Conservation (phyloP, 2,888 invertebrate genomes). For the Lumbricus terrestris region DNA sequence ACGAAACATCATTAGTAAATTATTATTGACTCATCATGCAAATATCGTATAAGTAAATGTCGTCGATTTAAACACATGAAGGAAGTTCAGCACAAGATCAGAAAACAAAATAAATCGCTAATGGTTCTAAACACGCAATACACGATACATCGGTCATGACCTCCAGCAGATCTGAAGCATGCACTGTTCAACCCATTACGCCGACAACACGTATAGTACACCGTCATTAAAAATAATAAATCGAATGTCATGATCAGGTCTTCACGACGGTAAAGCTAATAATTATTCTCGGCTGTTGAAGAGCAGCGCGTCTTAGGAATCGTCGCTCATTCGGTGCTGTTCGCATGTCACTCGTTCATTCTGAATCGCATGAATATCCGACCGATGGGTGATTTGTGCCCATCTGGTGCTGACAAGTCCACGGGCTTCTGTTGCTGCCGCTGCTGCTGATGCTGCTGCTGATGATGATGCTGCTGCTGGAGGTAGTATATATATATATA, state of each 20-base stretch:
- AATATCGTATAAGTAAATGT: no score
- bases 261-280: not conserved
- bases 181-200: not conserved
- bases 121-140: not conserved
- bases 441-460: no score
- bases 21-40: no score
- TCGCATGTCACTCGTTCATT: not conserved
- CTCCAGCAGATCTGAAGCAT: not conserved
- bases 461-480: no score
- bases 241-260: no score
- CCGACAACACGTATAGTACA: no score
- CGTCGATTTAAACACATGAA: no score
- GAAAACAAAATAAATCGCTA: no score
- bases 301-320: not conserved
- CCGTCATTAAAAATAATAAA: no score
- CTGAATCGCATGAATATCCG: not conserved
- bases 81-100: no score
- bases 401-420: not conserved
- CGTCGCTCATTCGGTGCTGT: not conserved
- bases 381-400: not conserved
- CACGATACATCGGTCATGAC: not conserved
- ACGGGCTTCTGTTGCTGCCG: not conserved
- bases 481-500: no score
- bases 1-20: no score
- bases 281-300: not conserved